A percentile compares a stretch with the other conserved stretches of the same genome.
Conservation (phyloP, 1,140 invertebrate species). For the Euura lappo region DNA sequence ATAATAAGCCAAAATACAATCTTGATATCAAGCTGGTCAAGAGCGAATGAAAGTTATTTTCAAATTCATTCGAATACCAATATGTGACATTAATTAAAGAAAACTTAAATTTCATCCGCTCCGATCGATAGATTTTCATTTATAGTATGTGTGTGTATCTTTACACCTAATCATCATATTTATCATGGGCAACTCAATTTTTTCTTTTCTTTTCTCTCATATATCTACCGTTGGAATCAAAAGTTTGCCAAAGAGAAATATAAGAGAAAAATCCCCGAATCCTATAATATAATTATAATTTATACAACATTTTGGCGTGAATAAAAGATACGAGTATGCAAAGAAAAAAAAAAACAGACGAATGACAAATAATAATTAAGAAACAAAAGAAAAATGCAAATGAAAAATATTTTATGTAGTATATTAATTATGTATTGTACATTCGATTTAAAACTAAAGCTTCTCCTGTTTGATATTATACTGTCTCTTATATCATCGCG, state of each 20-base stretch:
- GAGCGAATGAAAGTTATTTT: conserved; percentile 39
- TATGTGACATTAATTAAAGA: background rate
- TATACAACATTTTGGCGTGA: conserved; percentile 9
- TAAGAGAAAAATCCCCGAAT: conserved; percentile 32
- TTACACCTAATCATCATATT: conserved; percentile 46
- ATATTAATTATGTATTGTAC: background rate
- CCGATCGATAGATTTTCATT: conserved; percentile 51
- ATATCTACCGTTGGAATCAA: background rate
- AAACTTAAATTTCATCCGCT: conserved; percentile 20
- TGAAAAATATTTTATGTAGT: background rate
- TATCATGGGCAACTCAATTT: background rate
- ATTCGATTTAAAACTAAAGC: background rate
- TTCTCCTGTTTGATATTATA: background rate
- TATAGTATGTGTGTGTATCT: conserved; percentile 14
- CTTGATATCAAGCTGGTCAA: conserved; percentile 50
- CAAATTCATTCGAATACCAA: background rate
- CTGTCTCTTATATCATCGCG: background rate
- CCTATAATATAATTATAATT: background rate
- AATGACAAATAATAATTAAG: too few relatives aligned
- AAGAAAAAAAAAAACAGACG: background rate
- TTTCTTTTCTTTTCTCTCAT: background rate
- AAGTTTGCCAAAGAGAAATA: too few relatives aligned
- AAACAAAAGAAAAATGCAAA: background rate
- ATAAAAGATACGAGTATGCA: background rate
- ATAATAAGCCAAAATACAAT: conserved; percentile 61